Percentiles rank a stretch among this genome's conserved stretches.
phyloP scores from a whole-genome alignment of 2,888 invertebrate genomes.

The Agriopis leucophaearia region DNA sequence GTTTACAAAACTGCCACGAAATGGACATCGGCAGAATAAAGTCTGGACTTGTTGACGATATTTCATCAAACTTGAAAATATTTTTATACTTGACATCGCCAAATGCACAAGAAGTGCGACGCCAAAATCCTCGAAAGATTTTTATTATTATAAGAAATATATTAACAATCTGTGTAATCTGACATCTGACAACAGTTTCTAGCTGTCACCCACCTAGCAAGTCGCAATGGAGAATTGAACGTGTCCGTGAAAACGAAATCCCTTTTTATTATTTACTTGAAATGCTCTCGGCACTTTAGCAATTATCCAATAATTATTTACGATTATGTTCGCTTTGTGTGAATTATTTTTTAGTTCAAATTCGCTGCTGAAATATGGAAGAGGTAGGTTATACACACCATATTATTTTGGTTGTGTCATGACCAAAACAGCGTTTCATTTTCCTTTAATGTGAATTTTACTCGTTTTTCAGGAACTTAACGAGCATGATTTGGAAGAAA shows the following conservation, averaged over 20 bases:
- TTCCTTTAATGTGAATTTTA: slow-evolving; percentile 62
- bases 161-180: too few species aligned
- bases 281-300: slow-evolving; percentile 75
- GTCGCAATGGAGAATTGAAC: slow-evolving; percentile 78
- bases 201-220: slow-evolving; percentile 38
- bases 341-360: slow-evolving; percentile 72
- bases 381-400: slow-evolving; percentile 74
- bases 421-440: slow-evolving; percentile 43
- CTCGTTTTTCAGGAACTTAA: slow-evolving; percentile 78
- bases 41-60: too few species aligned
- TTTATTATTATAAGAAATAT: too few species aligned
- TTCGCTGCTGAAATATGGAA: slow-evolving; percentile 79
- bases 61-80: too few species aligned
- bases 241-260: slow-evolving; percentile 76
- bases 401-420: slow-evolving; percentile 75
- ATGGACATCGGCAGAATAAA: too few species aligned
- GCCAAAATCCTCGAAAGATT: too few species aligned
- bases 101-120: too few species aligned
- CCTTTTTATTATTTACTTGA: slow-evolving; percentile 77
- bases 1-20: too few species aligned
- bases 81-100: too few species aligned
- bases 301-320: slow-evolving; percentile 69
- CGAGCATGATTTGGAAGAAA: slow-evolving; percentile 81
- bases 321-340: slow-evolving; percentile 82
- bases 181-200: too few species aligned